Percentiles rank a stretch among this genome's conserved stretches.
These are phyloP conservation scores for Lasioglossum zephyrum DNA, from an alignment of 2,888 invertebrate genomes.

Conservation along the genomic window DNA sequence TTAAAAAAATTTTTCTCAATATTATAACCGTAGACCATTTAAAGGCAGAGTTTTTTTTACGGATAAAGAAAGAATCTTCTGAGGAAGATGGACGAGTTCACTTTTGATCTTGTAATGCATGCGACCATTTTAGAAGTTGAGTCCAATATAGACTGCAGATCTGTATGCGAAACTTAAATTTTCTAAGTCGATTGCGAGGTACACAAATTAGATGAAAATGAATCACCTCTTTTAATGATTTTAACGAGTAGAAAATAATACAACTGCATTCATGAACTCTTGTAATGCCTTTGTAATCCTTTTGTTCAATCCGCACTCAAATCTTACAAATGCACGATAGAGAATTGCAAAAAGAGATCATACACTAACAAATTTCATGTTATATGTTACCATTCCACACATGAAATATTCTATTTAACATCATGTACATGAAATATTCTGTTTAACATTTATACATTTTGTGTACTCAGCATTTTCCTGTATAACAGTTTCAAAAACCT, in stretches of 20 bases:
- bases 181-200: neutral
- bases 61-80: neutral
- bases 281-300: too few relatives aligned
- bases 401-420: neutral
- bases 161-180: neutral
- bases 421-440: neutral
- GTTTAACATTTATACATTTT: neutral
- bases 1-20: neutral
- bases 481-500: neutral
- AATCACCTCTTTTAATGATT: neutral
- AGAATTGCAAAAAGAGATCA: neutral
- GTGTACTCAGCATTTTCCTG: neutral
- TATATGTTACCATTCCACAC: neutral
- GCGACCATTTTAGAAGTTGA: neutral
- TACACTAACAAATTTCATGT: too few relatives aligned
- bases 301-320: too few relatives aligned
- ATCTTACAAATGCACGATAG: neutral
- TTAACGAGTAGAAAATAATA: neutral
- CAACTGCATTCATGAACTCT: too few relatives aligned
- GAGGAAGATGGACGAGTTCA: neutral
- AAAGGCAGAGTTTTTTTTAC: neutral
- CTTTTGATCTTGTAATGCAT: neutral
- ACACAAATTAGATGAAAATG: neutral
- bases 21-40: neutral
- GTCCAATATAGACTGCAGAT: neutral